A percentile compares a stretch with the other conserved stretches of the same genome.
These are phyloP conservation scores for Caenorhabditis parvicauda DNA, from an alignment of 2,888 invertebrate genomes.

Conservation along the genomic window DNA sequence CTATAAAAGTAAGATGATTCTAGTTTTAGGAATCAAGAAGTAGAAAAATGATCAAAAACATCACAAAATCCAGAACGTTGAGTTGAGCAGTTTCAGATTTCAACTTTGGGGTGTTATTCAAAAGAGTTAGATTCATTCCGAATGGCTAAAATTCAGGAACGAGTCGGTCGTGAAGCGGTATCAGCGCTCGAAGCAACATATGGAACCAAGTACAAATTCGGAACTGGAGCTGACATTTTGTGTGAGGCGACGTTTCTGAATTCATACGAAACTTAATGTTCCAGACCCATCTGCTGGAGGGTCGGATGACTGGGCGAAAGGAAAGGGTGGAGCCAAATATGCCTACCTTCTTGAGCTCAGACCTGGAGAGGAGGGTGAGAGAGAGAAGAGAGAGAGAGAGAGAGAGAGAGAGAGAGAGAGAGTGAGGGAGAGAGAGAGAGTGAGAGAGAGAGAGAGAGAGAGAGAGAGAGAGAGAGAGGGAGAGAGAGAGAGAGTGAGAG, in stretches of 20 bases:
- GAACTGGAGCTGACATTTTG: conserved; percentile 62
- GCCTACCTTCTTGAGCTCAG: conserved; percentile 61
- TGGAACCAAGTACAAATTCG: conserved; percentile 60
- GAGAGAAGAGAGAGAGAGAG: background rate
- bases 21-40: too few relatives aligned
- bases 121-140: background rate
- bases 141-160: too few relatives aligned
- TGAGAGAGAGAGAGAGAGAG: background rate
- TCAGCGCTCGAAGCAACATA: conserved; percentile 54
- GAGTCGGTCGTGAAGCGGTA: conserved; percentile 52
- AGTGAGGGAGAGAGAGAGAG: background rate
- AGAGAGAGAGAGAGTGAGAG: background rate
- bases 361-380: conserved; percentile 59
- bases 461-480: background rate
- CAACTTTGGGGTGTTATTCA: too few relatives aligned
- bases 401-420: background rate
- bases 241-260: conserved; percentile 30
- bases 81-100: too few relatives aligned
- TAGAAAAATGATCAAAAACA: too few relatives aligned
- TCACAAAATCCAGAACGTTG: too few relatives aligned
- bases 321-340: conserved; percentile 56
- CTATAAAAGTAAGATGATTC: too few relatives aligned
- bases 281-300: conserved; percentile 61
- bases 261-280: conserved; percentile 1
- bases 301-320: conserved; percentile 63